Conservation (phyloP, 2,113 vertebrate genomes). For the Turdus rufiventris region DNA sequence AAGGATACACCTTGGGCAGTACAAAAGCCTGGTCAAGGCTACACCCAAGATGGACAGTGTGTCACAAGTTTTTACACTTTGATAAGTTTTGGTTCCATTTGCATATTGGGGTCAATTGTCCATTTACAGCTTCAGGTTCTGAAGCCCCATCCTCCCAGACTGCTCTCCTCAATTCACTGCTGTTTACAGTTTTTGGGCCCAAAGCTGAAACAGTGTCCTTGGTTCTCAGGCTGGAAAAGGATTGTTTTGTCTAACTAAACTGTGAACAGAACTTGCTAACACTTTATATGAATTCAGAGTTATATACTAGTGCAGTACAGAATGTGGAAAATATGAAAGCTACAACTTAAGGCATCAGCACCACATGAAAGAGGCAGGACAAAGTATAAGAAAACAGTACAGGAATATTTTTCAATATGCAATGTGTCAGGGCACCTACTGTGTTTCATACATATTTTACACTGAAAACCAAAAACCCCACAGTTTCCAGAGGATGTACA, state of each 20-base stretch:
- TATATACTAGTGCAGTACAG: background rate
- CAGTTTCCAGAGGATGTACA: slow-evolving; percentile 6
- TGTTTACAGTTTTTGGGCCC: background rate
- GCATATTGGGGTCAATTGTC: background rate
- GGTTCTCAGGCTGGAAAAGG: background rate
- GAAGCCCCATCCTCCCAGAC: background rate
- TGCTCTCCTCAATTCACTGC: background rate
- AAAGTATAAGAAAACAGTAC: slow-evolving; percentile 14
- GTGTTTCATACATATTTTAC: slow-evolving; percentile 34
- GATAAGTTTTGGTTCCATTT: background rate
- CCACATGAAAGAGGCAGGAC: background rate
- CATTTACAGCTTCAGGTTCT: background rate
- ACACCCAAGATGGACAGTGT: background rate
- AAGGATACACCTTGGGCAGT: background rate
- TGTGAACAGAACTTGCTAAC: background rate
- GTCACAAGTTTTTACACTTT: background rate
- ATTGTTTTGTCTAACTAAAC: background rate
- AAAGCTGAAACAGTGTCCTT: background rate
- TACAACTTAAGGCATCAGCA: background rate
- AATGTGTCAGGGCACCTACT: background rate
- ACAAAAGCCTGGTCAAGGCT: background rate
- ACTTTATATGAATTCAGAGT: background rate
- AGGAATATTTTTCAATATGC: background rate
- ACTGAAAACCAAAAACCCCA: background rate
- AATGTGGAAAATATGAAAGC: background rate